phyloP scores from a whole-genome alignment of 2,888 invertebrate species.

The Megamerina dolium region DNA sequence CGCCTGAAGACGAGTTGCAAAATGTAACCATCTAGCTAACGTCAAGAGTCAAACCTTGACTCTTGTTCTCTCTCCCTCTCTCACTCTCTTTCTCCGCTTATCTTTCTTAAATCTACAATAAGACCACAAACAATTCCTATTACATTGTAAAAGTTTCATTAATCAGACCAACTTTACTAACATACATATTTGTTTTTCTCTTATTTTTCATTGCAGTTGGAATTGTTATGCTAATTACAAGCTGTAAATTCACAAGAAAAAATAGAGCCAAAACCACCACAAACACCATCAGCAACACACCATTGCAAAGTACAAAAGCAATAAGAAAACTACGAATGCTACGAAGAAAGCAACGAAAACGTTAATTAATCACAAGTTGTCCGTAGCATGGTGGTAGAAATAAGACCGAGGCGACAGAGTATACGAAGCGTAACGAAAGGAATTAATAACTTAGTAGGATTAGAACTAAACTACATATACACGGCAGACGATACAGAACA shows the following conservation, averaged over 20 bases:
- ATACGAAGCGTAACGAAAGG: neutral
- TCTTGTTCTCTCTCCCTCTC: neutral
- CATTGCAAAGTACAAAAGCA: constrained; percentile 4
- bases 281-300: constrained; percentile 14
- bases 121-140: too few species aligned
- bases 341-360: constrained; percentile 24
- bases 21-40: too few species aligned
- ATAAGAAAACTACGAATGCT: constrained; percentile 15
- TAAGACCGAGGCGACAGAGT: neutral
- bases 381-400: neutral
- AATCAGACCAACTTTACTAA: constrained; percentile 11
- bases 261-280: constrained; percentile 13
- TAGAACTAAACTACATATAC: constrained; percentile 1
- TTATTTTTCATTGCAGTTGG: constrained; percentile 30
- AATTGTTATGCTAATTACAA: constrained; percentile 41
- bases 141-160: neutral
- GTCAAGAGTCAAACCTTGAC: too few species aligned
- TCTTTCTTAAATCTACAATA: too few species aligned
- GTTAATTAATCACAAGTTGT: constrained; percentile 36
- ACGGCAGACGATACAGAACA: too few species aligned
- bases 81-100: neutral
- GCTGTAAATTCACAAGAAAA: constrained; percentile 27
- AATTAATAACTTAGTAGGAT: constrained; percentile 3
- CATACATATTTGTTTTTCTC: constrained; percentile 12
- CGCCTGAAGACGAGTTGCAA: too few species aligned